phyloP scores from a whole-genome alignment of 1,140 invertebrate species.

The Papilio polytes region DNA sequence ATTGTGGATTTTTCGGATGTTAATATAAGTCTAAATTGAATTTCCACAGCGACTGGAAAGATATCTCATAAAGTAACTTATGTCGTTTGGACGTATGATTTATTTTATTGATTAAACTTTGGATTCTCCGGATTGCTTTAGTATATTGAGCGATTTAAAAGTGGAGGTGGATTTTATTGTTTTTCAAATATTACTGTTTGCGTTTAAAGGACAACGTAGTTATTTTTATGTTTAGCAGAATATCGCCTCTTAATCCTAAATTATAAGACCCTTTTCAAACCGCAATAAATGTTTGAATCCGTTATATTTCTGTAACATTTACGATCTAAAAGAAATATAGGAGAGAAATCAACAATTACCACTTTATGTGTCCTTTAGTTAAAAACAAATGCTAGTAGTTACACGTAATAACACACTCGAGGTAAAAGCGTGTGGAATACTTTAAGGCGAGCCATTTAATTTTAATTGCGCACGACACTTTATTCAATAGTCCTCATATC shows the following conservation, averaged over 20 bases:
- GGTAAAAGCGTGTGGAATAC: neutral
- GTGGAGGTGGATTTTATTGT: neutral
- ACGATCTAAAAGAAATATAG: neutral
- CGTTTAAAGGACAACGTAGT: neutral
- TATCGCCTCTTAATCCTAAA: neutral
- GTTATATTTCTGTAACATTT: neutral
- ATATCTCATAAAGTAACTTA: constrained; percentile 38
- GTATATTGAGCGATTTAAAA: neutral
- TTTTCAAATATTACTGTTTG: neutral
- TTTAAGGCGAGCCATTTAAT: constrained; percentile 18
- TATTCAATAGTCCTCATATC: constrained; percentile 25
- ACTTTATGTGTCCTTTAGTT: neutral
- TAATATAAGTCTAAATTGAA: constrained; percentile 35
- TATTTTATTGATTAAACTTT: constrained; percentile 38
- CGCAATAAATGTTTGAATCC: neutral
- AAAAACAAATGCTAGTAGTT: neutral
- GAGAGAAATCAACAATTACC: no score
- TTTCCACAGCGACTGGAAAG: constrained; percentile 31
- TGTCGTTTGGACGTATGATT: constrained; percentile 35
- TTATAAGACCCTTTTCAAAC: neutral
- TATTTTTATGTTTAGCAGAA: neutral
- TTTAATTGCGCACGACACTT: constrained; percentile 27
- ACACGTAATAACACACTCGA: neutral
- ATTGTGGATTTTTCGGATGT: constrained; percentile 32
- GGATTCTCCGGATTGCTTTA: neutral